Base-by-base conservation (phyloP, 2,797 vertebrate species). In the Pogonophryne albipinna region DNA sequence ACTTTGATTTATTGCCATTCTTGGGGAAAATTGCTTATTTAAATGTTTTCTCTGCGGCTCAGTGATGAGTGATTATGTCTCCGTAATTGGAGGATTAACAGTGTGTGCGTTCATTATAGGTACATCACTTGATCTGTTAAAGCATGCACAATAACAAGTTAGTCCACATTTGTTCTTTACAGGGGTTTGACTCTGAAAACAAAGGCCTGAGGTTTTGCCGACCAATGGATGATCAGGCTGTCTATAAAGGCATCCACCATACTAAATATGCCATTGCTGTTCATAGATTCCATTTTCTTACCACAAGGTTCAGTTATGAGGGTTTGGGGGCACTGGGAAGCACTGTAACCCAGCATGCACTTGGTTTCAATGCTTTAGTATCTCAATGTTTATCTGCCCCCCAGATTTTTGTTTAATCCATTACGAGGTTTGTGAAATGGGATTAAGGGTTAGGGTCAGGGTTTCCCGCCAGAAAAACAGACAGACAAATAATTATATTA, bases 1-100 rank as follows among this genome's bases (percentile, higher is more conserved):
- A 46, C 78, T 80, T 66, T 84, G 80, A 85, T 84, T 78, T 79
- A 77, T 84, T 68, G 65, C 72, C 55, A 10, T 74, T 87, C 74
- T 86, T 31, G 38, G 17, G 5, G 34, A 38, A 84, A 85, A 80
- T 38, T 52, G 3, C 55, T 47, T 84, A 70, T 69, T 69, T 82
- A 69, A 49, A 53, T 74, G 75, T 38, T 47, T 34, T 69, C 50
- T 66, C 60, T 49, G 12, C 16, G 10, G 59, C 66, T 80, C 72
- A 42, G 57, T 42, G 69, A 72, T 80, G 79, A 85, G 44, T 47
- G 76, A 84, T 83, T 80, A 58, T 70, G 59, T 58, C 64, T 68
- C 61, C 57, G 66, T 82, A 87, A 87, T 80, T 38, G 79, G 55
- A 68, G 71, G 75, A 80, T 75, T 85, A 76, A 74, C 53, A 57